Conservation (phyloP, 2,113 vertebrate genomes). For the Erythrocercus mccallii region DNA sequence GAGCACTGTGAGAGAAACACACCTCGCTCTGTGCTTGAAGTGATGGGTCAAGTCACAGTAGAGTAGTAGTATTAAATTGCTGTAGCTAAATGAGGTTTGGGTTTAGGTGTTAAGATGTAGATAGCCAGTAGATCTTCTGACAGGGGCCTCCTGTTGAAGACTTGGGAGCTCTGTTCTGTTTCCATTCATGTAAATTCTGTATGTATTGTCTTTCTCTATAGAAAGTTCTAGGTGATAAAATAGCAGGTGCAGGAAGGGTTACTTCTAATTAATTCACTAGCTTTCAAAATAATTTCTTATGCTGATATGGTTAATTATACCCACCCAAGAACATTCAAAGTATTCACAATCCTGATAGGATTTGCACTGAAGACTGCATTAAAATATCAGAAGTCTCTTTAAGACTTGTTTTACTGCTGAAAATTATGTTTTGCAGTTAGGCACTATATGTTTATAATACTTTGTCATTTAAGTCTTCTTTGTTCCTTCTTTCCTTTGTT, state of each 20-base stretch:
- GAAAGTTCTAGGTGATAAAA: not conserved
- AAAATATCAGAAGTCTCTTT: not conserved
- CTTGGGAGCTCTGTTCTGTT: not conserved
- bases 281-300: not conserved
- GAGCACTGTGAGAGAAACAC: not conserved
- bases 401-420: not conserved
- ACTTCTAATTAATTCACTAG: not conserved
- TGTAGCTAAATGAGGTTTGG: not conserved
- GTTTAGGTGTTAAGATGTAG: not conserved
- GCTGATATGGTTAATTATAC: not conserved
- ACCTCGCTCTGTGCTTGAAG: not conserved
- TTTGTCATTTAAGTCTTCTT: not conserved
- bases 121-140: not conserved
- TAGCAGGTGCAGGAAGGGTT: not conserved
- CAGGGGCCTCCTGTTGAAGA: not conserved
- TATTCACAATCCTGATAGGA: not conserved
- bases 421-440: not conserved
- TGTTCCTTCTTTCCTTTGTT: slow-evolving; percentile 4
- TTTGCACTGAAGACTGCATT: not conserved
- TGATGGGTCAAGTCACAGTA: not conserved
- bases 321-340: not conserved
- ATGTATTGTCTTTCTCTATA: not conserved
- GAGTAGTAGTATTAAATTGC: not conserved
- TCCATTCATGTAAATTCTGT: not conserved
- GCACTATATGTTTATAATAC: not conserved